Base-by-base conservation (phyloP, 2,888 invertebrate species). In the Hyposoter didymator region DNA sequence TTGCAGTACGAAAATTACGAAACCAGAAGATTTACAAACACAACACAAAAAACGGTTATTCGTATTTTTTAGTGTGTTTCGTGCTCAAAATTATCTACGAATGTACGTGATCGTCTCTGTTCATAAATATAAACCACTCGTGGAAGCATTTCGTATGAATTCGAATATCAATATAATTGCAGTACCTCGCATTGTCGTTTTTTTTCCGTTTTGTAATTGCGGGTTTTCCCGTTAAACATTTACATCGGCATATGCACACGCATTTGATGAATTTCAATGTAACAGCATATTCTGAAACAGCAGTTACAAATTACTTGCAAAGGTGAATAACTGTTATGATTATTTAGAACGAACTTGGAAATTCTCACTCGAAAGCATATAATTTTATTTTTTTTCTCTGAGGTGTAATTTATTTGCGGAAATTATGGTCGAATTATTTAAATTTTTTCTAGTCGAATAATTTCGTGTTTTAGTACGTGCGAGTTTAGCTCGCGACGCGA, bases 401-500 rank as follows among this genome's bases (percentile, higher is more conserved):
- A 55, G 0, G 28, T 78, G 6, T n/a, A 43, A 52, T 28, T 43
- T 35, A 3, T 28, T 28, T 14, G 22, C 1, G n/a, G 22, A 43
- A 12, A 39, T 75, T 43, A 52, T 22, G 22, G 4, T 12, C 6
- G 32, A 22, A 22, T 45, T 45, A 10, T 59, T 74, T 28, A 0
- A 12, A n/a, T 55, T 35, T 32, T 82, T 64, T 72, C 52, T 17
- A 35, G 10, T 55, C 14, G 10, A 73, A 78, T 76, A 67, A 67
- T 76, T 67, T 47, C 19, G 14, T 43, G 45, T 74, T 59, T 43
- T n/a, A 59, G 78, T 82, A 73, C 52, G 73, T 17, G n/a, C n/a
- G 55, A 80, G 67, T 83, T 78, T 64, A 69, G 19, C 14, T 22
- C 62, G 62, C 39, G 70, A 64, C 66, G 82, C 67, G 28, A 74